Base-by-base conservation (phyloP, 2,888 invertebrate genomes). In the Branchipolynoe longqiensis region DNA sequence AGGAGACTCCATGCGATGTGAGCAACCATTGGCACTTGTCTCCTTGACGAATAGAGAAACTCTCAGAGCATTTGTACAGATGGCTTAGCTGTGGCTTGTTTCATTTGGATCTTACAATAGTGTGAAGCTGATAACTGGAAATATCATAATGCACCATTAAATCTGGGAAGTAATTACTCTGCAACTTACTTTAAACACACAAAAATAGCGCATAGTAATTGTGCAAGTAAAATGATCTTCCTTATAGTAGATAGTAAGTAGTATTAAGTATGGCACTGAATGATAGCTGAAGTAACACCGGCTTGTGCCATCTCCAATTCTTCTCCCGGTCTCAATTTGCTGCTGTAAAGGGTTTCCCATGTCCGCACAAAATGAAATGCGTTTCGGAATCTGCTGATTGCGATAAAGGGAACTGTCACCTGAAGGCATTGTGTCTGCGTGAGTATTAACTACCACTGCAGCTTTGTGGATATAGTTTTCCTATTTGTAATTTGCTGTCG, bases 1-100 rank as follows among this genome's bases (percentile, higher is more conserved):
- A 64, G 64, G 64, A 83, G 41, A 78, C 78, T 12, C 78, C 78
- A 0, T 78, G 78, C 48, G 78, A 78, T 78, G 78, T 78, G 28
- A 78, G 78, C 22, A 78, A 78, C 28, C 18, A n/a, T 41, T n/a
- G n/a, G n/a, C n/a, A n/a, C n/a, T n/a, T n/a, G n/a, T n/a, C n/a
- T n/a, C n/a, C n/a, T n/a, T n/a, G n/a, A n/a, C n/a, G n/a, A n/a
- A n/a, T n/a, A n/a, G n/a, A n/a, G n/a, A n/a, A n/a, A n/a, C n/a
- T n/a, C n/a, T n/a, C n/a, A n/a, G n/a, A n/a, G n/a, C n/a, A n/a
- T n/a, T n/a, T n/a, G n/a, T n/a, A n/a, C n/a, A n/a, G n/a, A n/a
- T n/a, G n/a, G n/a, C n/a, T n/a, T n/a, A n/a, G n/a, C n/a, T n/a
- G n/a, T n/a, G n/a, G n/a, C n/a, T n/a, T n/a, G n/a, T n/a, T n/a